phyloP scores from a whole-genome alignment of 2,888 invertebrate genomes.

The Cryptocephalus moraei region DNA sequence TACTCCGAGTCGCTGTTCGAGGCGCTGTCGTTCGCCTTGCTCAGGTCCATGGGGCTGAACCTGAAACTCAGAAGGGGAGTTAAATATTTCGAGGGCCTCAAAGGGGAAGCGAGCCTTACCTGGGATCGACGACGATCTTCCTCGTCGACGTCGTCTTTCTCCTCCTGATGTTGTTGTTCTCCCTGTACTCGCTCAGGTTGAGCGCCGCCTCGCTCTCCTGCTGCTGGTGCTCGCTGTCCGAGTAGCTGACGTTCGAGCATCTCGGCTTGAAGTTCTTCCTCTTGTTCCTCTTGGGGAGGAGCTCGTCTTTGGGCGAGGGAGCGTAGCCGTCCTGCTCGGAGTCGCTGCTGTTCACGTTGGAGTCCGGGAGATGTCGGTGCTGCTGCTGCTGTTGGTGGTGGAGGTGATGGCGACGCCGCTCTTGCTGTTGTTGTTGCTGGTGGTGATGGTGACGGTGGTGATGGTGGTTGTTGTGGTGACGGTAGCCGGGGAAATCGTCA shows the following conservation, averaged over 20 bases:
- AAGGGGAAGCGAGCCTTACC: slow-evolving; percentile 8
- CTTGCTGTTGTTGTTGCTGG: slow-evolving; percentile 4
- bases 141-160: slow-evolving; percentile 29
- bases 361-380: slow-evolving; percentile 12
- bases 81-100: neutral
- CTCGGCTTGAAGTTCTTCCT: slow-evolving; percentile 71
- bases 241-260: slow-evolving; percentile 46
- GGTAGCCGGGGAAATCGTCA: slow-evolving; percentile 28
- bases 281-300: slow-evolving; percentile 60
- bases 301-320: slow-evolving; percentile 37
- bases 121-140: slow-evolving; percentile 24
- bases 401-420: neutral
- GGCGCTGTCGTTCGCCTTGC: slow-evolving; percentile 32
- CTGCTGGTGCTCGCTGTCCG: slow-evolving; percentile 30
- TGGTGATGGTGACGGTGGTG: slow-evolving; percentile 5
- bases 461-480: slow-evolving; percentile 14
- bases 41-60: slow-evolving; percentile 34
- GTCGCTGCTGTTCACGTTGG: slow-evolving; percentile 42
- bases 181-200: slow-evolving; percentile 21
- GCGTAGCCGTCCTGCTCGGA: slow-evolving; percentile 40
- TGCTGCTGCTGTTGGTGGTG: slow-evolving; percentile 1
- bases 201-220: slow-evolving; percentile 19
- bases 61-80: neutral
- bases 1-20: slow-evolving; percentile 28
- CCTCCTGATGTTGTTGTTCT: slow-evolving; percentile 32